phyloP scores from a whole-genome alignment of 2,113 vertebrate species.

The Podilymbus podiceps region DNA sequence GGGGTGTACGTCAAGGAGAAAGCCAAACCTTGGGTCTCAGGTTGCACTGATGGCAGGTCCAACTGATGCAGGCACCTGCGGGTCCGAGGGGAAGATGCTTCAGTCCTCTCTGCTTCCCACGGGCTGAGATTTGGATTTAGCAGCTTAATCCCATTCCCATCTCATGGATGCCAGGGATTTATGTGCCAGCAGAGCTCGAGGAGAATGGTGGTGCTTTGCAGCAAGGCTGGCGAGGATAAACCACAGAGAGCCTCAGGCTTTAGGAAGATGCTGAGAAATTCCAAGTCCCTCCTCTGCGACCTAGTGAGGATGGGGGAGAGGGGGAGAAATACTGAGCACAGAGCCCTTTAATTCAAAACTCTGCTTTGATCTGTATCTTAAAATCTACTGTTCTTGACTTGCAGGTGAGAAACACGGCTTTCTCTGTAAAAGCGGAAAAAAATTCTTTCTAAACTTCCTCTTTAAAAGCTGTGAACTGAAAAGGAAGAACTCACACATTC shows the following conservation, averaged over 20 bases:
- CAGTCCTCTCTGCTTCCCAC: background rate
- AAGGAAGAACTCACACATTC: background rate
- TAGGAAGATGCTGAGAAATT: background rate
- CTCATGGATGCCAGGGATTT: background rate
- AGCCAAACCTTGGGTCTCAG: accelerated
- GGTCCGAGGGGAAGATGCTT: background rate
- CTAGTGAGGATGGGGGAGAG: background rate
- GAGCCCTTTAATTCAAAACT: background rate
- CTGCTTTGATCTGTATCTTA: background rate
- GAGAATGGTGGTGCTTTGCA: background rate
- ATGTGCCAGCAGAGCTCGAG: background rate
- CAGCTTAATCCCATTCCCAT: background rate
- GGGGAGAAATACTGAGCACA: background rate
- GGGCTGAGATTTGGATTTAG: background rate
- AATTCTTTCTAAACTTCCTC: background rate
- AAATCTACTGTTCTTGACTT: background rate
- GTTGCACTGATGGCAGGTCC: background rate
- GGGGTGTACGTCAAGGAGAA: accelerated
- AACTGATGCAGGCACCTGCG: accelerated
- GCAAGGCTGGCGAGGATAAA: background rate
- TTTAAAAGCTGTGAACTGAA: background rate
- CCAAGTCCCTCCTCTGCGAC: background rate
- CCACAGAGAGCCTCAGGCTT: background rate
- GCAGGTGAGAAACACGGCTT: background rate
- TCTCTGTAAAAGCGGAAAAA: background rate